Evolutionary conservation across 2,888 invertebrate genomes (phyloP).

Genomic region (Ennomos erosarius): DNA sequence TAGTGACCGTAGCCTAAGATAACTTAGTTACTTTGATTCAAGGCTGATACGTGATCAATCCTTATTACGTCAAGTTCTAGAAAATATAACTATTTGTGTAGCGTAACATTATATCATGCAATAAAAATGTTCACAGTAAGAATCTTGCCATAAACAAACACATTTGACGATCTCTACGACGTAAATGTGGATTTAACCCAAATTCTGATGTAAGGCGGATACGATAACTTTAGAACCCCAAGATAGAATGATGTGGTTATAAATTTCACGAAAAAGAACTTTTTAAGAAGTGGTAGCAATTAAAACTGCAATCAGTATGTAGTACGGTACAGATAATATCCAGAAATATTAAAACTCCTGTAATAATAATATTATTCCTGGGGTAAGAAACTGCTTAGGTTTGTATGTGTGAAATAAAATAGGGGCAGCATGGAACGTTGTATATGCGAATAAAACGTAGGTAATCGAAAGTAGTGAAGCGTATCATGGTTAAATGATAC

Average conservation of each 20-base stretch:
- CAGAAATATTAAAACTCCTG: neutral
- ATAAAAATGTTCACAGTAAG: slow-evolving; percentile 20
- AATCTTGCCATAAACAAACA: slow-evolving; percentile 21
- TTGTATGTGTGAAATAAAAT: slow-evolving; percentile 5
- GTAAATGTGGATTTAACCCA: slow-evolving; percentile 44
- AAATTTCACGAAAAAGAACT: neutral
- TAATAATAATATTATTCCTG: too few species aligned
- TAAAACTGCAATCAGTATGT: too few species aligned
- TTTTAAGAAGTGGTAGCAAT: too few species aligned
- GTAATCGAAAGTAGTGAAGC: slow-evolving; percentile 18
- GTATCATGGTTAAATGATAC: slow-evolving; percentile 24
- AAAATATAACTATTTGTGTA: slow-evolving; percentile 13
- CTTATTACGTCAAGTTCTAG: slow-evolving; percentile 23
- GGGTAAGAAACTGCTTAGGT: neutral
- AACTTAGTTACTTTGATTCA: slow-evolving; percentile 35
- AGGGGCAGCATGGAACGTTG: slow-evolving; percentile 1
- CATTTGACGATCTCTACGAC: slow-evolving; percentile 22
- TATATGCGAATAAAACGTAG: neutral
- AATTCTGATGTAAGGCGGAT: slow-evolving; percentile 50
- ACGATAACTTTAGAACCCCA: slow-evolving; percentile 46
- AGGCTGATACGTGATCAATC: slow-evolving; percentile 28
- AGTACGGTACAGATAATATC: neutral
- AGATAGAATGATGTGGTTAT: slow-evolving; percentile 34
- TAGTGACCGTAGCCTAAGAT: slow-evolving; percentile 49
- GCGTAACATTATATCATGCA: slow-evolving; percentile 18